Base-by-base conservation (phyloP, 2,113 vertebrate genomes). In the Oceanites oceanicus region DNA sequence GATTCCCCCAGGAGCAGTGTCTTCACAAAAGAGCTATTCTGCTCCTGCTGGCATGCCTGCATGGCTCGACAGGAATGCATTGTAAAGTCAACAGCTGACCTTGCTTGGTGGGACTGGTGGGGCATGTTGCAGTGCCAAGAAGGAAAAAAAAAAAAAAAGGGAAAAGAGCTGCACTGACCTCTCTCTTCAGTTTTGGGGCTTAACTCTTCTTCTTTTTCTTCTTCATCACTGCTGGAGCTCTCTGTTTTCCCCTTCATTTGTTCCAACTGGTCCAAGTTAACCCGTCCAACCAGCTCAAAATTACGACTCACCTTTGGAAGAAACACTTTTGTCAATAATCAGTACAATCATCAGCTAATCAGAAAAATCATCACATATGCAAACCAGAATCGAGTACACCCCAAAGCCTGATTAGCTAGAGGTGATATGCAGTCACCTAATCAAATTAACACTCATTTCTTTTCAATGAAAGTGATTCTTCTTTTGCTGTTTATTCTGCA, bases 191-290 rank as follows among this genome's bases (percentile, higher is more conserved):
- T 68, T 67, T 98, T 98, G 91, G 96, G 96, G 75, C 88, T 97
- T 97, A 98, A 96, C 36, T 98, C 98, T 38, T 98, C 98, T 50
- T 98, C 98, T 71, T 98, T 97, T 75, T 98, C 98, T 72, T 99
- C 99, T 25, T 99, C 99, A 11, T 98, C 98, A 86, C 99, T 99
- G 98, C 98, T 99, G 77, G 96, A 98, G 70, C 95, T 98, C 87
- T 98, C 98, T 77, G 97, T 97, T 94, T 98, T 99, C 42, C 98
- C 99, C 95, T 99, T 99, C 96, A 99, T 98, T 97, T 99, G 98
- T 91, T 99, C 99, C 98, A 99, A 96, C 98, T 99, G 99, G 97
- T 99, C 99, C 98, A 99, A 98, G 97, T 99, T 99, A 94, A 99
- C 99, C 25, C 99, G 98, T 79, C 99, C 99, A 97, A 99, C 99